Evolutionary conservation across 2,888 invertebrate species (phyloP), one percentile per base, ranked within the genome.

Genomic region (Epicampocera succincta): DNA sequence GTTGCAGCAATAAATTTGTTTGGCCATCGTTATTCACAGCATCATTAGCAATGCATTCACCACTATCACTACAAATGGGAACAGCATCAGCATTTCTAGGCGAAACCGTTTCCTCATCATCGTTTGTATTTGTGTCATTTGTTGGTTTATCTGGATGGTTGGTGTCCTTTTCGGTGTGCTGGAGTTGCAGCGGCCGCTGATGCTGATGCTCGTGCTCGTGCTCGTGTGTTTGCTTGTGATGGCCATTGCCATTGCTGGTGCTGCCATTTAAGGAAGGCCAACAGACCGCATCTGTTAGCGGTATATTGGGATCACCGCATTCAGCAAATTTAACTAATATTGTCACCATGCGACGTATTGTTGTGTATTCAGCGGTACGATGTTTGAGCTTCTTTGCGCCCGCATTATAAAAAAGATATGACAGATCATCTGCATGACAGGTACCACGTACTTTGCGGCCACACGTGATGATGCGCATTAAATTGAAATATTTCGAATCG

Each of bases 371-470:
- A 56, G 87, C 87, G 19, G 88, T 88, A 52, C 87, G 87, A 9
- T 84, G 85, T 74, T 88, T 87, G 4, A 89, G 85, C 71, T 88
- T 89, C 68, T 89, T 88, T 50, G 90, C 88, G 19, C 88, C 87
- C 40, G 87, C 89, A 86, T 90, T 90, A 78, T 90, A 90, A 69
- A 91, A 91, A 44, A 91, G 82, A 79, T 91, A 91, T 33, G 90
- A 89, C 38, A 91, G 85, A 85, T 91, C 91, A 85, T 91, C 91
- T 2, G 87, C 91, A 80, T 91, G 91, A 74, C 90, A 91, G 66
- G 90, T 89, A 74, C 91, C 91, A 38, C 90, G 88, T 42, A 89
- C 86, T 83, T 89, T 89, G 71, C 88, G 87, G 15, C 91, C 91
- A 66, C 90, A 90, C 46, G 87, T 89, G 58, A 90, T 87, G 71